phyloP scores from a whole-genome alignment of 2,888 invertebrate genomes.

The Leptopterna dolabrata region DNA sequence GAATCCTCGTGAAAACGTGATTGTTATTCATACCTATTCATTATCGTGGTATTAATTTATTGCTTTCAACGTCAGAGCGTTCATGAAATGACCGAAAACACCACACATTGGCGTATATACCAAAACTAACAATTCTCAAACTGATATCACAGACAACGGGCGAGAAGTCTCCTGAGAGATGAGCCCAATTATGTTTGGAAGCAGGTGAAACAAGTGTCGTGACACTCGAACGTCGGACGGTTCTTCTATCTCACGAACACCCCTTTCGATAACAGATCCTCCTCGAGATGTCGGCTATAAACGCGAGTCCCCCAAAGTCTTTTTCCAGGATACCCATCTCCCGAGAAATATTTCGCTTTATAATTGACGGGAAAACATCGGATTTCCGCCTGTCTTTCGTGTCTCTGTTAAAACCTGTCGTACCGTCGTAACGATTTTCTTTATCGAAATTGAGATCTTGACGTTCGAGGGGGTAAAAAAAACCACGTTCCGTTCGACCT shows the following conservation, averaged over 20 bases:
- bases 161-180: background rate
- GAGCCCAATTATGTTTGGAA: conserved; percentile 13
- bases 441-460: conserved; percentile 8
- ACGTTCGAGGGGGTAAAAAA: background rate
- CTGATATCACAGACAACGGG: background rate
- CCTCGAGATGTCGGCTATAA: background rate
- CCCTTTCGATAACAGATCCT: conserved; percentile 24
- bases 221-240: background rate
- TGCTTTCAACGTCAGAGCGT: too few relatives aligned
- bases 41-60: too few relatives aligned
- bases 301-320: background rate
- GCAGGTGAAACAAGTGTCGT: conserved; percentile 45
- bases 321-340: background rate
- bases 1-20: too few relatives aligned
- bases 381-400: conserved; percentile 23
- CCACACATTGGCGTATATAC: too few relatives aligned
- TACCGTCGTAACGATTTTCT: background rate
- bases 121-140: background rate
- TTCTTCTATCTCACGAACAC: conserved; percentile 19
- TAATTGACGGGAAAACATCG: conserved; percentile 37
- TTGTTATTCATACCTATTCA: too few relatives aligned
- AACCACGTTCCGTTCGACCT: background rate
- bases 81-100: too few relatives aligned
- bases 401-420: conserved; percentile 3
- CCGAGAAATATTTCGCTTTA: background rate